phyloP scores from a whole-genome alignment of 2,797 vertebrate species.

The Propithecus perrieri region DNA sequence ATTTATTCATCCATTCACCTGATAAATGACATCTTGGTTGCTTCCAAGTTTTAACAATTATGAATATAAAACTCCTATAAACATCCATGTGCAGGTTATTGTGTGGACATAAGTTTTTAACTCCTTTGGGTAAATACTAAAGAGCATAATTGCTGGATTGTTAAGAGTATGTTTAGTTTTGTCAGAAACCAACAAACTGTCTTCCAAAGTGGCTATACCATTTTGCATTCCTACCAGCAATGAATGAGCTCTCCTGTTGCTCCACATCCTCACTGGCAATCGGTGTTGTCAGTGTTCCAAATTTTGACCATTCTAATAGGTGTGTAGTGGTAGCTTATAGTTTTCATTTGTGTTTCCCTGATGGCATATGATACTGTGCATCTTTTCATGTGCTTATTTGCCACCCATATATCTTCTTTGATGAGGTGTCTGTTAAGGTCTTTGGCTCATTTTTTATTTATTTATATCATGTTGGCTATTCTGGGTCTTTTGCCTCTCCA shows the following conservation, averaged over 20 bases:
- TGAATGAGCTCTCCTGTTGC: not conserved
- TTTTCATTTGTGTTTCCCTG: not conserved
- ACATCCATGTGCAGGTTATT: not conserved
- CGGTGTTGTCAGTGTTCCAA: not conserved
- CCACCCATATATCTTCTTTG: not conserved
- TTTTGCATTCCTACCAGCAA: not conserved
- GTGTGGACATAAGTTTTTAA: not conserved
- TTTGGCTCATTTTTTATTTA: not conserved
- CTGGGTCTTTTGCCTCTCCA: not conserved
- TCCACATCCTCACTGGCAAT: not conserved
- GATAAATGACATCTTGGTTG: not conserved
- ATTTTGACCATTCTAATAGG: not conserved
- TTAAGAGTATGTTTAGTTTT: not conserved
- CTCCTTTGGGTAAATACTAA: not conserved
- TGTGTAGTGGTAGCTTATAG: not conserved
- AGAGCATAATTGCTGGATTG: not conserved
- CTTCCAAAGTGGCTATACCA: not conserved
- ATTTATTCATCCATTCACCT: not conserved
- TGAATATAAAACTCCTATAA: not conserved
- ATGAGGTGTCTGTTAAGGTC: not conserved
- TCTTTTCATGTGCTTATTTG: not conserved
- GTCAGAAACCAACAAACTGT: not conserved
- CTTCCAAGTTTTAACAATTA: not conserved
- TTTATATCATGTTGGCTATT: not conserved
- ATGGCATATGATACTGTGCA: not conserved